Evolutionary conservation across 2,113 vertebrate species (phyloP), one percentile per base, ranked within the genome.

Genomic region (Alaudala cheleensis): DNA sequence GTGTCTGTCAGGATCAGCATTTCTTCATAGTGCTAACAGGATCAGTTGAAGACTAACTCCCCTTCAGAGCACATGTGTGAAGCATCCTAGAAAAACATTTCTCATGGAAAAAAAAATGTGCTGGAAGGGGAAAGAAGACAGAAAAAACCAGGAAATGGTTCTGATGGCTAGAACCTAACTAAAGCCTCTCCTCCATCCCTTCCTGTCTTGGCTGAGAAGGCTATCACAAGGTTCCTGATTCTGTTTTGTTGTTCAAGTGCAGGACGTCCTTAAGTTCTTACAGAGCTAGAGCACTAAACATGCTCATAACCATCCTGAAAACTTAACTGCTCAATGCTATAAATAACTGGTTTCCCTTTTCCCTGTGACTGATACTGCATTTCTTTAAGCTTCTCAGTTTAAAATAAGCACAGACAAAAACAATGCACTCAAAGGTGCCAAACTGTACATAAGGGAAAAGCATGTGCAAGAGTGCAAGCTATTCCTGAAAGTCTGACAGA

Each of bases 401-500:
- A 79, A 82, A 97, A 85, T 47, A 88, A 90, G 80, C 49, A 39
- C 37, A 71, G 45, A 82, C 54, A 61, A 87, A 93, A 91, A 8
- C 73, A 87, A 62, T 44, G 60, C 0, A 0, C 73, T 85, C 7
- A 4, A 82, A 93, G 71, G 39, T 95, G 87, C 87, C 89, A 95
- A 96, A 69, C 11, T 31, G 29, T 88, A 26, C 76, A 61, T 78
- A 78, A 87, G 34, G 34, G 33, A 92, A 73, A 88, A 33, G 64
- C 64, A 72, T 58, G 81, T 73, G 79, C 47, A 91, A 69, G 64
- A 69, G 66, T 34, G 19, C 24, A 82, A 88, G 58, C 74, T 92
- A 82, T 47, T 94, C 76, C 72, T 94, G 87, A 88, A 91, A 91
- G 57, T 28, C 93, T 95, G 89, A 82, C 81, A 95, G 74, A 34